Base-by-base conservation (phyloP, 2,113 vertebrate genomes). In the Aix galericulata region DNA sequence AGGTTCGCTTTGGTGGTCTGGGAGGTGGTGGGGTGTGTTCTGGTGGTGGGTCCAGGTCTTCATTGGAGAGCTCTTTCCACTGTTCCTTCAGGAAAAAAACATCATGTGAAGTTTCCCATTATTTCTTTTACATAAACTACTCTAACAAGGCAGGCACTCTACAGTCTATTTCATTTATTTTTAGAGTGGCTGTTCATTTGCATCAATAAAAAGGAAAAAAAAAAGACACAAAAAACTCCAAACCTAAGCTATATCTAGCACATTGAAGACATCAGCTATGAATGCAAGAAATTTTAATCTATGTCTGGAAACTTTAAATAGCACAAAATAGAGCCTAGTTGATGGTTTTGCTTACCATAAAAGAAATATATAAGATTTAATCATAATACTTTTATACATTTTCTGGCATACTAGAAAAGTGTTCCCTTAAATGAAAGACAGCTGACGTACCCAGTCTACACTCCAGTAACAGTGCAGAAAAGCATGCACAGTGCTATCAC, bases 11-110 rank as follows among this genome's bases (percentile, higher is more conserved):
- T 4, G 98, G 99, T 32, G 98, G 99, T 55, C 98, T 97, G 50
- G 99, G 99, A 36, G 99, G 99, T 0, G 99, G 98, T 2, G 99
- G 99, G 4, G 97, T 97, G 26, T 99, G 98, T 46, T 99, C 98
- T 0, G 99, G 99, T 11, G 98, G 99, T 27, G 98, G 98, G 8
- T 99, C 99, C 95, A 98, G 93, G 82, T 99, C 99, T 82, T 99
- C 99, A 0, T 99, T 99, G n/a, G 99, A 99, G 26, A 99, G 98
- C 91, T 99, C 99, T 80, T 99, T 99, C 99, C 99, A 99, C 29
- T 99, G 99, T 62, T 99, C 99, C 99, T 99, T 66, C 82, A 91
- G 36, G 78, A 82, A 79, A 40, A 63, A 96, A 91, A 85, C 34
- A 13, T 14, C 15, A 36, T 5, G 3, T 17, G 82, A 81, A 60